Evolutionary conservation across 2,888 invertebrate species (phyloP).

Genomic region (Seira musarum): DNA sequence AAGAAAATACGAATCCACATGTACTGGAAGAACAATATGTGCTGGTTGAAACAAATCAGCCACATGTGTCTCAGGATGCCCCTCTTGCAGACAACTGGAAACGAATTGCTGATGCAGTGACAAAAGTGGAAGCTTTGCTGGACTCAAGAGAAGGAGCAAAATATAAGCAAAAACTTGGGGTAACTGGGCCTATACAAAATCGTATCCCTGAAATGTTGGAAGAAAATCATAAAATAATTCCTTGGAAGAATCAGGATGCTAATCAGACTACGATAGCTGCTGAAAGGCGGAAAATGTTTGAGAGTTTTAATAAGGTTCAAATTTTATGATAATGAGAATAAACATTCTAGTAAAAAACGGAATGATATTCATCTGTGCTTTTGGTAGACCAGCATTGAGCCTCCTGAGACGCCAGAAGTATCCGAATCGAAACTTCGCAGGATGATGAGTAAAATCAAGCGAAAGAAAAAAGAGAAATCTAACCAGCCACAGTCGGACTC

Average conservation of each 20-base stretch:
- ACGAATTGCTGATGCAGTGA: not conserved
- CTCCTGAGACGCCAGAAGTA: conserved; percentile 32
- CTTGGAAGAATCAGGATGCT: conserved; percentile 41
- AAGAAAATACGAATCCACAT: too few species aligned
- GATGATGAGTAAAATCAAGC: not conserved
- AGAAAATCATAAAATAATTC: conserved; percentile 27
- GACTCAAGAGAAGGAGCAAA: not conserved
- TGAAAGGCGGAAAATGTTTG: conserved; percentile 38
- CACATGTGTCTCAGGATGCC: too few species aligned
- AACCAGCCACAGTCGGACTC: not conserved
- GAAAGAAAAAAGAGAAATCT: conserved; percentile 5
- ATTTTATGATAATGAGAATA: too few species aligned
- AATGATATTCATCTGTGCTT: too few species aligned
- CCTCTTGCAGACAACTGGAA: not conserved
- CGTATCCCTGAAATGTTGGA: not conserved
- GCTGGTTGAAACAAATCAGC: too few species aligned
- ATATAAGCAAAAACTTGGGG: not conserved
- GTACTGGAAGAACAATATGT: too few species aligned
- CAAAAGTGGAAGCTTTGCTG: not conserved
- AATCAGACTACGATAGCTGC: conserved; percentile 19
- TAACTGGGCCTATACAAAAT: not conserved
- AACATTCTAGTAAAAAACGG: too few species aligned
- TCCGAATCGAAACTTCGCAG: conserved; percentile 23
- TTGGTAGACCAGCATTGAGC: conserved; percentile 34
- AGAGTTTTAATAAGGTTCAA: conserved; percentile 40